A percentile compares a stretch with the other conserved stretches of the same genome.
These are phyloP conservation scores for Pangasius mekongensis DNA, from an alignment of 2,797 vertebrate genomes.

Conservation along the genomic window DNA sequence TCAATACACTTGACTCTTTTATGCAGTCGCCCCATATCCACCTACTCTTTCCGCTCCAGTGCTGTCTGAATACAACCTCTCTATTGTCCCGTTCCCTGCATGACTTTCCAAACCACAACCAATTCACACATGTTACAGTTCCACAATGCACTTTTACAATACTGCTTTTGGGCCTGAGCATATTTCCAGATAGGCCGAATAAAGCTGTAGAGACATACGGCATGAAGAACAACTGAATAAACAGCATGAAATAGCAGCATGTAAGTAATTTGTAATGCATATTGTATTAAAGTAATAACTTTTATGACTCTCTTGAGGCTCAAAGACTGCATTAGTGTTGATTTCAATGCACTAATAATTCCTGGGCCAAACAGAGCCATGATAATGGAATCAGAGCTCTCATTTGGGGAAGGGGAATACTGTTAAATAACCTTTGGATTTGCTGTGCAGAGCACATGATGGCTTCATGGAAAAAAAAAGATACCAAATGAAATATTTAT, in stretches of 20 bases:
- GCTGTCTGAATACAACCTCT: conserved; percentile 42
- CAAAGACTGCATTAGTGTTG: conserved; percentile 6
- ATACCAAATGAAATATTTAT: background rate
- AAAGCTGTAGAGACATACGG: background rate
- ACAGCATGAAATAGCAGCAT: background rate
- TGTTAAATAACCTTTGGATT: background rate
- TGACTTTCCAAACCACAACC: conserved; percentile 31
- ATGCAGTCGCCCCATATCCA: conserved; percentile 43
- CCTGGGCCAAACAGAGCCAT: background rate
- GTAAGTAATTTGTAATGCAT: background rate
- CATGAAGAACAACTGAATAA: background rate
- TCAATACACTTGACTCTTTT: conserved; percentile 46
- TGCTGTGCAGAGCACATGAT: background rate
- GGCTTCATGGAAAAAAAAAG: background rate
- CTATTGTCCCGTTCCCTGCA: conserved; percentile 39
- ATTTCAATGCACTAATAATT: background rate
- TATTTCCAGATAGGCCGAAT: background rate
- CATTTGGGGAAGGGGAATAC: background rate
- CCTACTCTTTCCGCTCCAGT: conserved; percentile 51
- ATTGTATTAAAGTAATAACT: background rate
- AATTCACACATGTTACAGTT: conserved; percentile 28
- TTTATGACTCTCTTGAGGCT: background rate
- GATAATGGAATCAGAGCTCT: background rate
- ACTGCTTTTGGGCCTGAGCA: background rate
- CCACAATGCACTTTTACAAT: conserved; percentile 15